Evolutionary conservation across 2,888 invertebrate species (phyloP), one percentile per base, ranked within the genome.

Genomic region (Dilophus febrilis): DNA sequence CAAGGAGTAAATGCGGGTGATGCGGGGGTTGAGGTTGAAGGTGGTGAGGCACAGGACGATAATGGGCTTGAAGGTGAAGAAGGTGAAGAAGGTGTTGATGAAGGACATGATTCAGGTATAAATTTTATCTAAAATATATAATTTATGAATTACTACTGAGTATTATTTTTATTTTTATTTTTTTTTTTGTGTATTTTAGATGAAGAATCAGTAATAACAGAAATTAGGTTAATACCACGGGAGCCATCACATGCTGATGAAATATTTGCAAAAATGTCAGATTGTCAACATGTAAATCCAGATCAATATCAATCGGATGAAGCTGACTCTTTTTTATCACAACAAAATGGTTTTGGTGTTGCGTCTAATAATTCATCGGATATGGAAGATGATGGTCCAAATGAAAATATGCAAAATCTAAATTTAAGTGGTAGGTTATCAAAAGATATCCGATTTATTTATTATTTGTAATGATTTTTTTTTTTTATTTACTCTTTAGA

Each of bases 221-320:
- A 84, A 57, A 66, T 84, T 51, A 67, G 79, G 59, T 71, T 84
- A 50, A 70, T 77, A 16, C 84, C 84, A 2, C 68, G 69, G 38
- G 72, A 81, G 54, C 60, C 63, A 38, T 66, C 65, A 42, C 63
- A 65, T 40, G 67, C 86, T 47, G 71, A 74, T 44, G 60, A 65
- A 11, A 75, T 86, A 66, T 87, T 78, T 56, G 68, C 74, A 52
- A 74, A 81, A 7, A 74, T 87, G 68, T 74, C 70, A 45, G 70
- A 75, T 33, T 85, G 86, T 52, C 85, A 86, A 60, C 71, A 74
- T 13, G 63, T 86, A 43, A 81, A 87, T 65, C 86, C 85, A 3
- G 84, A 85, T 58, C 77, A 79, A 11, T 67, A 70, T 33, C 78
- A 81, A 29, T 28, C 8, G 22, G 18, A 16, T 11, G 18, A 16